phyloP scores from a whole-genome alignment of 1,140 invertebrate species.

The Leptoteleia sp. region DNA sequence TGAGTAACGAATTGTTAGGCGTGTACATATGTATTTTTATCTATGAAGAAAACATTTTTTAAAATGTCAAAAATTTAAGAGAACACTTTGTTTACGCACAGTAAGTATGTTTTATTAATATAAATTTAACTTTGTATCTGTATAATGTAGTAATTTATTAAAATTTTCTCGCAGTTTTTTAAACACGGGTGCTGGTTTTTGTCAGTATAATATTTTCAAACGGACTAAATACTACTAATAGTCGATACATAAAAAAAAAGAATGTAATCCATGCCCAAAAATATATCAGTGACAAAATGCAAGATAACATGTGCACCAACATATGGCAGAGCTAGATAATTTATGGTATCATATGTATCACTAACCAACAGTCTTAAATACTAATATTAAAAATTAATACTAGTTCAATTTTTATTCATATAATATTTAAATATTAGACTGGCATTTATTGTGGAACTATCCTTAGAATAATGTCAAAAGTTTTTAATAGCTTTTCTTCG shows the following conservation, averaged over 20 bases:
- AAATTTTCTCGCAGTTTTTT: no score
- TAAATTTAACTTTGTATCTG: no score
- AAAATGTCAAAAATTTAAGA: no score
- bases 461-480: conserved; percentile 23
- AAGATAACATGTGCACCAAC: conserved; percentile 50
- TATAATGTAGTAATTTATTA: no score
- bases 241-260: conserved; percentile 21
- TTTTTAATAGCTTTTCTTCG: conserved; percentile 24
- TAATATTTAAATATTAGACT: conserved; percentile 22
- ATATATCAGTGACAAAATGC: conserved; percentile 50
- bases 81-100: no score
- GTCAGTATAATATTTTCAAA: conserved; percentile 15
- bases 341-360: conserved; percentile 51
- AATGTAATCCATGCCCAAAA: conserved; percentile 29
- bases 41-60: no score
- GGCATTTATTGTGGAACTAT: conserved; percentile 33
- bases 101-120: no score
- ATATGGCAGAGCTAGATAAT: conserved; percentile 48
- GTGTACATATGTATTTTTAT: no score
- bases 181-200: no score
- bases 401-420: conserved; percentile 14
- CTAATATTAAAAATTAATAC: conserved; percentile 41
- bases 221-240: conserved; percentile 44
- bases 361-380: conserved; percentile 35
- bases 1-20: no score